Evolutionary conservation across 2,113 vertebrate species (phyloP).

Genomic region (Tragelaphus scriptus): DNA sequence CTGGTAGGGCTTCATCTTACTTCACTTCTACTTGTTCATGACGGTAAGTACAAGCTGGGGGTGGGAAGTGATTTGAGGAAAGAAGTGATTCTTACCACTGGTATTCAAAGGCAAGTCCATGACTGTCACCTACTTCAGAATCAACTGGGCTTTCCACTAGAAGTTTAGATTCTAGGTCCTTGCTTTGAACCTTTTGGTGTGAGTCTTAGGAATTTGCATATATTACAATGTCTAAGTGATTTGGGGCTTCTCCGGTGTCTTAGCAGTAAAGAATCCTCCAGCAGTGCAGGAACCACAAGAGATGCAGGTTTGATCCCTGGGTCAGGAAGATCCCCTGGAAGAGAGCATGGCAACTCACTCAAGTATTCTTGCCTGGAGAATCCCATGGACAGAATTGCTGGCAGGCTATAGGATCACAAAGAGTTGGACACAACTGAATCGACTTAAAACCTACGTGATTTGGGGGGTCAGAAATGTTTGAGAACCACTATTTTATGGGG

Average conservation of each 20-base stretch:
- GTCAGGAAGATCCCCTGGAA: not conserved
- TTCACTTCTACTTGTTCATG: not conserved
- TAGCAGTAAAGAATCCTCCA: not conserved
- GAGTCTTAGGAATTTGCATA: not conserved
- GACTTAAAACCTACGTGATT: not conserved
- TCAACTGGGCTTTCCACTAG: not conserved
- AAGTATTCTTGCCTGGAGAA: not conserved
- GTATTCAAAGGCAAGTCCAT: not conserved
- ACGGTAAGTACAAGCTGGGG: not conserved
- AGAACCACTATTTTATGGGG: not conserved
- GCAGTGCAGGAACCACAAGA: not conserved
- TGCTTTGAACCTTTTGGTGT: not conserved
- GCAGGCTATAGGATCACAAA: not conserved
- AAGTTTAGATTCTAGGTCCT: not conserved
- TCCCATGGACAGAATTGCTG: not conserved
- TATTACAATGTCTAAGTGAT: not conserved
- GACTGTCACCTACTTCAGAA: not conserved
- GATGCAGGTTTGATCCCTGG: accelerated
- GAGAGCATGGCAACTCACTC: not conserved
- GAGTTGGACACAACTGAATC: not conserved
- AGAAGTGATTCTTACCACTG: not conserved
- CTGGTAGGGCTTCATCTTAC: not conserved
- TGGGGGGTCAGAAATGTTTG: not conserved
- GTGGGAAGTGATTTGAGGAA: not conserved
- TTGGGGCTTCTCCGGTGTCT: accelerated